These are phyloP conservation scores for Oligia strigilis DNA, from an alignment of 2,888 invertebrate genomes.

Conservation along the genomic window DNA sequence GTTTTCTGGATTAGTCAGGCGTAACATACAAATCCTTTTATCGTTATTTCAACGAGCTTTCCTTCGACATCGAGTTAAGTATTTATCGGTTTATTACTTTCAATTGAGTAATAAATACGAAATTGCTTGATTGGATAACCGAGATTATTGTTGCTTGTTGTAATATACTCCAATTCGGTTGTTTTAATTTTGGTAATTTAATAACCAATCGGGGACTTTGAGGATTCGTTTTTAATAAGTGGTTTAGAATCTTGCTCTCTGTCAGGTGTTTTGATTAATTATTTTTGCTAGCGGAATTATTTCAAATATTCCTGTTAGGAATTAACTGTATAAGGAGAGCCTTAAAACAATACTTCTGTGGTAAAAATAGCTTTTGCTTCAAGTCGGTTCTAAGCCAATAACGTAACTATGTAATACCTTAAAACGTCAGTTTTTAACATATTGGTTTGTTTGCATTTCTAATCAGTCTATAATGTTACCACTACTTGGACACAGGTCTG, in stretches of 20 bases:
- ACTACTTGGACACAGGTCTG: too few relatives aligned
- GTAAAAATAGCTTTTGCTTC: too few relatives aligned
- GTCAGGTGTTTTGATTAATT: neutral
- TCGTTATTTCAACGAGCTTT: neutral
- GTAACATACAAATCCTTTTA: neutral
- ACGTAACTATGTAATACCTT: too few relatives aligned
- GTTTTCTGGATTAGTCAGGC: neutral
- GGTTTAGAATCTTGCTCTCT: neutral
- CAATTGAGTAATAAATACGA: neutral
- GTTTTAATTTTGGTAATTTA: slow-evolving; percentile 7
- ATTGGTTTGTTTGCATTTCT: too few relatives aligned
- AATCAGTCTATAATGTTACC: too few relatives aligned
- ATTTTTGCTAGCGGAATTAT: neutral
- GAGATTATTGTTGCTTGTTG: slow-evolving; percentile 7
- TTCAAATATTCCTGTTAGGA: neutral
- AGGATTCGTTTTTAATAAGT: slow-evolving; percentile 1
- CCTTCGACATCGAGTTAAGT: neutral
- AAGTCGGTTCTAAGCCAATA: too few relatives aligned
- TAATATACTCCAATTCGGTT: slow-evolving; percentile 11
- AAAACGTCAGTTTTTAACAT: too few relatives aligned
- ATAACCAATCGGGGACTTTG: slow-evolving; percentile 13
- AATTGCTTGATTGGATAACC: slow-evolving; percentile 16
- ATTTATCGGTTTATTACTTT: slow-evolving; percentile 9
- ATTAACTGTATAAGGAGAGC: too few relatives aligned
- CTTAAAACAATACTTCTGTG: too few relatives aligned